phyloP scores from a whole-genome alignment of 2,113 vertebrate genomes.

The Gopherus flavomarginatus region DNA sequence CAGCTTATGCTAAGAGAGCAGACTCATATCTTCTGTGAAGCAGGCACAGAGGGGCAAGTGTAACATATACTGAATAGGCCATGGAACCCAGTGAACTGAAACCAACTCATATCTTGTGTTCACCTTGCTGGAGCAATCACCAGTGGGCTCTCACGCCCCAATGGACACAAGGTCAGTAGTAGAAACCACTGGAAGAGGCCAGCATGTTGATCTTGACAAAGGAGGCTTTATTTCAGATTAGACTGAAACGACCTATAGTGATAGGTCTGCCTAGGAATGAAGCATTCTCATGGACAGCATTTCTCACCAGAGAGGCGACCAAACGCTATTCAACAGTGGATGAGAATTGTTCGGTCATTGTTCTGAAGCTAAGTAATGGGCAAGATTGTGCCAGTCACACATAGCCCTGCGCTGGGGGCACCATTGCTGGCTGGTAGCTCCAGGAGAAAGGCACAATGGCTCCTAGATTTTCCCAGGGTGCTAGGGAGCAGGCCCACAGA shows the following conservation, averaged over 20 bases:
- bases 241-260: background rate
- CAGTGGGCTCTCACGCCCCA: background rate
- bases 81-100: background rate
- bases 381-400: accelerated
- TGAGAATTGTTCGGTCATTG: background rate
- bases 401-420: background rate
- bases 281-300: accelerated
- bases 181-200: background rate
- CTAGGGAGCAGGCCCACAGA: accelerated
- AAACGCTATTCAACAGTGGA: background rate
- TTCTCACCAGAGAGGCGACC: background rate
- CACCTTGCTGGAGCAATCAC: background rate
- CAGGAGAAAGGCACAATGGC: background rate
- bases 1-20: background rate
- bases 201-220: background rate
- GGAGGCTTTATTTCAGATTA: background rate
- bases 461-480: background rate
- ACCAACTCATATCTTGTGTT: accelerated
- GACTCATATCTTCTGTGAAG: background rate
- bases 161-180: background rate
- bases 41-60: background rate
- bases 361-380: background rate
- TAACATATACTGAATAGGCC: background rate
- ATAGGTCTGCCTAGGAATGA: background rate
- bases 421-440: background rate